phyloP scores from a whole-genome alignment of 1,140 invertebrate species.

The Trachelipus rathkii region DNA sequence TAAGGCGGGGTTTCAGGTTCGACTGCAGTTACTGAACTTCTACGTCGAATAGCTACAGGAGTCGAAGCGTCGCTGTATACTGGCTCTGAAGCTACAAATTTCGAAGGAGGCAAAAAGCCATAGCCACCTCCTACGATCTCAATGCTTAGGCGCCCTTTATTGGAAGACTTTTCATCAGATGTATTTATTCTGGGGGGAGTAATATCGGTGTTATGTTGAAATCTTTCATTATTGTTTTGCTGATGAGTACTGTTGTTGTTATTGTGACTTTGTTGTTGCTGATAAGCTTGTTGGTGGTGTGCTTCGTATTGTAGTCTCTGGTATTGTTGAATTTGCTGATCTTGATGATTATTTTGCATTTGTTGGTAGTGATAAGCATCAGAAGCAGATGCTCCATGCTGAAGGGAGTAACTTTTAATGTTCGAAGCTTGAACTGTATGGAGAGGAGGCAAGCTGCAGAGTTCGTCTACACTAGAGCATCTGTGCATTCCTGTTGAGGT shows the following conservation, averaged over 20 bases:
- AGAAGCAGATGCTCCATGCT: constrained; percentile 35
- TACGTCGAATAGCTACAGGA: constrained; percentile 41
- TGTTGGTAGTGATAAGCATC: constrained; percentile 14
- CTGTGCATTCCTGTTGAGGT: constrained; percentile 17
- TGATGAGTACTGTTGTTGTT: constrained; percentile 6
- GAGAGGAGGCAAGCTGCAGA: constrained; percentile 32
- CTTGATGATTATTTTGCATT: neutral
- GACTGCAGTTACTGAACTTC: constrained; percentile 42
- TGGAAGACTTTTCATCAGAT: neutral
- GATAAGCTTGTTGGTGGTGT: constrained; percentile 17
- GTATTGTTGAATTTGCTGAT: neutral
- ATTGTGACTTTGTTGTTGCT: neutral
- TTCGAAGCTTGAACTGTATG: constrained; percentile 32
- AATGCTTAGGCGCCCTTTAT: constrained; percentile 33
- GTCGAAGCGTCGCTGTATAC: constrained; percentile 45
- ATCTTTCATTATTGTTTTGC: constrained; percentile 4
- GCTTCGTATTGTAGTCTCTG: neutral
- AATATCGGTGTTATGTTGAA: neutral
- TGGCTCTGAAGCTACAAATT: constrained; percentile 44
- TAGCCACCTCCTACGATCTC: constrained; percentile 44
- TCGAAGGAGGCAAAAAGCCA: constrained; percentile 42
- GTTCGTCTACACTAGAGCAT: constrained; percentile 44
- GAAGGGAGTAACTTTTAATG: constrained; percentile 41
- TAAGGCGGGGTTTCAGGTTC: constrained; percentile 45
- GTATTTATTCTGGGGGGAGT: neutral